These are phyloP conservation scores for Vanessa atalanta DNA, from an alignment of 1,140 invertebrate species.

Conservation along the genomic window DNA sequence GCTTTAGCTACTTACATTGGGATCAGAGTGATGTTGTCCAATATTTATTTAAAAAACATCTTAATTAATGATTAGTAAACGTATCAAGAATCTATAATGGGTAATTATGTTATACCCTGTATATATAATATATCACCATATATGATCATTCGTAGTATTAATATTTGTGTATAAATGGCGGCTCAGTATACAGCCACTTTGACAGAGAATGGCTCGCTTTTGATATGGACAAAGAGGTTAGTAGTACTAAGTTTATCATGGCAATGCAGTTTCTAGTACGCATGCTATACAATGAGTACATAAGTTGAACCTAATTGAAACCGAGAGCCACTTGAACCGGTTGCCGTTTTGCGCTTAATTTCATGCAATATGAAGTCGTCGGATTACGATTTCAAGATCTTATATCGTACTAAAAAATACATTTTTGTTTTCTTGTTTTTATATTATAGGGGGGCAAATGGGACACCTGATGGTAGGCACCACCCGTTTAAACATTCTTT, in stretches of 20 bases:
- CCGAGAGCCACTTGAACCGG: background rate
- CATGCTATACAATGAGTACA: background rate
- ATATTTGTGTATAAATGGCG: background rate
- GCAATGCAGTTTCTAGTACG: background rate
- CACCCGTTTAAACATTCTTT: too few relatives aligned
- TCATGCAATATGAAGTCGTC: background rate
- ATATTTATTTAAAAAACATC: too few relatives aligned
- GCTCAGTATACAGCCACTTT: background rate
- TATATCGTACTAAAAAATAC: too few relatives aligned
- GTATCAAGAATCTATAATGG: background rate
- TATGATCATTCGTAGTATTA: background rate
- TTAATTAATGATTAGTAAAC: too few relatives aligned
- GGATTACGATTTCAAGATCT: background rate
- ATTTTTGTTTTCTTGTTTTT: too few relatives aligned
- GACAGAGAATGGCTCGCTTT: background rate
- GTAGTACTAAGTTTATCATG: conserved; percentile 5
- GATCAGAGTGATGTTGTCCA: too few relatives aligned
- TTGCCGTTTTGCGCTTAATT: background rate
- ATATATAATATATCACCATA: too few relatives aligned
- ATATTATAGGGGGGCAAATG: too few relatives aligned
- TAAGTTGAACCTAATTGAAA: conserved; percentile 7
- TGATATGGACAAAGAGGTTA: background rate
- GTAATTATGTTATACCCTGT: background rate
- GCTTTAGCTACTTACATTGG: too few relatives aligned
- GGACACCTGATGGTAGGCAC: too few relatives aligned